phyloP scores from a whole-genome alignment of 2,797 vertebrate species.

The Miichthys miiuy region DNA sequence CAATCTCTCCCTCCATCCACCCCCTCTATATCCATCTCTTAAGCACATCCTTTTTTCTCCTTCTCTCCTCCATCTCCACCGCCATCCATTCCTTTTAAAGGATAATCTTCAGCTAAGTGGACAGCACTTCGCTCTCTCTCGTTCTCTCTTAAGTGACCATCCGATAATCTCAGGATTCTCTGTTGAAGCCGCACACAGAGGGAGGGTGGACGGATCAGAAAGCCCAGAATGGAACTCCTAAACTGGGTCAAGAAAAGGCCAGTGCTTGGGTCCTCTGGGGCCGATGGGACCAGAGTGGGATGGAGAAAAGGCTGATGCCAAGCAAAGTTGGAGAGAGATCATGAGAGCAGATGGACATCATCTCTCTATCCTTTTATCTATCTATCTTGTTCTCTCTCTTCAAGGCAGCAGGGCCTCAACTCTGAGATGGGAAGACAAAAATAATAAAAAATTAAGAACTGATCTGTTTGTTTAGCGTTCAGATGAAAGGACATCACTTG shows the following conservation, averaged over 20 bases:
- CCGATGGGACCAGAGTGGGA: slow-evolving; percentile 81
- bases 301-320: slow-evolving; percentile 81
- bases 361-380: slow-evolving; percentile 50
- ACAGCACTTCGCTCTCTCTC: slow-evolving; percentile 85
- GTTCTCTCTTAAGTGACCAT: slow-evolving; percentile 81
- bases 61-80: slow-evolving; percentile 67
- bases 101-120: slow-evolving; percentile 97
- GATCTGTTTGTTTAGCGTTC: slow-evolving; percentile 33
- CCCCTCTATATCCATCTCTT: slow-evolving; percentile 68
- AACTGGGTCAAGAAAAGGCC: slow-evolving; percentile 88
- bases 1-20: slow-evolving; percentile 68
- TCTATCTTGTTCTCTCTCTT: slow-evolving; percentile 57
- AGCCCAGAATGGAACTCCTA: slow-evolving; percentile 76
- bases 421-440: slow-evolving; percentile 49
- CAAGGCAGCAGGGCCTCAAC: slow-evolving; percentile 42
- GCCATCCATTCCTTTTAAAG: slow-evolving; percentile 86
- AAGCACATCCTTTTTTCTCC: slow-evolving; percentile 82
- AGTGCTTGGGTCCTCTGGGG: slow-evolving; percentile 69
- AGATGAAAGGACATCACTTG: slow-evolving; percentile 52
- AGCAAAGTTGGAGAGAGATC: slow-evolving; percentile 67
- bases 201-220: slow-evolving; percentile 40
- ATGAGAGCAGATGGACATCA: slow-evolving; percentile 72
- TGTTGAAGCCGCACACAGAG: slow-evolving; percentile 46
- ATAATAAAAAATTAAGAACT: slow-evolving; percentile 28
- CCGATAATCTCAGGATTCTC: slow-evolving; percentile 79